Evolutionary conservation across 2,113 vertebrate genomes (phyloP).

Genomic region (Balaenoptera acutorostrata): DNA sequence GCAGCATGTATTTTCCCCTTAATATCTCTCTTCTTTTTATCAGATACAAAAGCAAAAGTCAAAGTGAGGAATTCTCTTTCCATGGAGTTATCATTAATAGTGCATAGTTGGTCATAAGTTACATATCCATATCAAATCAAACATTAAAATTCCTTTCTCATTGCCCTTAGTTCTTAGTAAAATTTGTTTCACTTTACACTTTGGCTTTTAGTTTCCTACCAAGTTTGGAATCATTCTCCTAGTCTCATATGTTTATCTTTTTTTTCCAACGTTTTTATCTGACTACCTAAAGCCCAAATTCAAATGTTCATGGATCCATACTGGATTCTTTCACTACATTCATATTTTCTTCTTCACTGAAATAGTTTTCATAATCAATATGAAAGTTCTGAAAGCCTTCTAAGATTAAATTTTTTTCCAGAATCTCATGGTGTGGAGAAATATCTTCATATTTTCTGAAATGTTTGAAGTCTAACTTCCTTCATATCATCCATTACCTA

Average conservation of each 20-base stretch:
- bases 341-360: background rate
- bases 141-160: background rate
- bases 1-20: background rate
- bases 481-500: background rate
- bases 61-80: background rate
- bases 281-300: background rate
- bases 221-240: background rate
- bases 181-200: background rate
- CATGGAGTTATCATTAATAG: background rate
- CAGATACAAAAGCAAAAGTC: background rate
- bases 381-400: background rate
- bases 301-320: background rate
- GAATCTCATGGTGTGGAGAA: background rate
- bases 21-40: background rate
- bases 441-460: background rate
- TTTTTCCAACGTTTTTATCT: background rate
- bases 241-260: background rate
- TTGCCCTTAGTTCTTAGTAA: background rate
- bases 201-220: background rate
- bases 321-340: background rate
- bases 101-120: background rate
- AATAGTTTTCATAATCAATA: background rate
- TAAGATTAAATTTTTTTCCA: background rate
- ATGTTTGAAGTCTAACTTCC: background rate
- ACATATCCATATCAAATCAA: background rate